Percentiles rank a stretch among this genome's conserved stretches.
These are phyloP conservation scores for Encarsia formosa DNA, from an alignment of 2,888 invertebrate species.

Conservation along the genomic window DNA sequence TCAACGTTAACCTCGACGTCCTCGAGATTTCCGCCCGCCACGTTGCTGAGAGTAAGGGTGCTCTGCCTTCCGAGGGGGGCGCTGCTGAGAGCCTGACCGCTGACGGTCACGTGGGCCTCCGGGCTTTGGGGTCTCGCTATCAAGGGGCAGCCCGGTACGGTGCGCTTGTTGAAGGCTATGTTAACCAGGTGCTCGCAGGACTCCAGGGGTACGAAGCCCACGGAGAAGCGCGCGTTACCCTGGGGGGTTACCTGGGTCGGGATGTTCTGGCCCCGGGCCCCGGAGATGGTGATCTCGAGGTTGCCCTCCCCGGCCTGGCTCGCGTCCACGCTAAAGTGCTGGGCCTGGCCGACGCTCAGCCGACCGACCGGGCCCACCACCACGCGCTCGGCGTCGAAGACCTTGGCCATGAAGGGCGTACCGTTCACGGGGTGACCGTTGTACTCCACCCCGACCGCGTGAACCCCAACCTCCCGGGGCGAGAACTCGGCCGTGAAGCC, in stretches of 20 bases:
- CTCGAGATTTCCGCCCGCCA: slow-evolving; percentile 81
- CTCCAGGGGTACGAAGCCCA: slow-evolving; percentile 93
- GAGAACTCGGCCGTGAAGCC: slow-evolving; percentile 90
- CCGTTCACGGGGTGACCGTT: slow-evolving; percentile 86
- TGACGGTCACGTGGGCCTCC: slow-evolving; percentile 58
- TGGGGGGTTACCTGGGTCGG: slow-evolving; percentile 93
- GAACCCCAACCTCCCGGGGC: slow-evolving; percentile 88
- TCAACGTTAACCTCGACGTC: slow-evolving; percentile 96
- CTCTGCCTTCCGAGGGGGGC: slow-evolving; percentile 49
- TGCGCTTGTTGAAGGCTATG: slow-evolving; percentile 94
- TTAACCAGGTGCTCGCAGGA: slow-evolving; percentile 92
- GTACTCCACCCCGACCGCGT: slow-evolving; percentile 85
- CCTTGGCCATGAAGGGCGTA: slow-evolving; percentile 85
- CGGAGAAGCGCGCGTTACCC: slow-evolving; percentile 87
- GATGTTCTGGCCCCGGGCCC: slow-evolving; percentile 88
- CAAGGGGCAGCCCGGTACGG: slow-evolving; percentile 86
- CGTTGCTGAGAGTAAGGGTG: slow-evolving; percentile 57
- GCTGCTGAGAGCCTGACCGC: slow-evolving; percentile 58
- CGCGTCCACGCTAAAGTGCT: slow-evolving; percentile 94
- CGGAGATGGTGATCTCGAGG: slow-evolving; percentile 92
- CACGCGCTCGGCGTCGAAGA: slow-evolving; percentile 87
- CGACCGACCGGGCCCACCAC: slow-evolving; percentile 77
- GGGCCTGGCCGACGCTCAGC: slow-evolving; percentile 81
- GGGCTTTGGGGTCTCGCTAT: slow-evolving; percentile 74
- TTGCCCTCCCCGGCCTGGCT: slow-evolving; percentile 96